A percentile compares a stretch with the other conserved stretches of the same genome.
These are phyloP conservation scores for Scortum barcoo DNA, from an alignment of 2,113 vertebrate genomes.

Conservation along the genomic window DNA sequence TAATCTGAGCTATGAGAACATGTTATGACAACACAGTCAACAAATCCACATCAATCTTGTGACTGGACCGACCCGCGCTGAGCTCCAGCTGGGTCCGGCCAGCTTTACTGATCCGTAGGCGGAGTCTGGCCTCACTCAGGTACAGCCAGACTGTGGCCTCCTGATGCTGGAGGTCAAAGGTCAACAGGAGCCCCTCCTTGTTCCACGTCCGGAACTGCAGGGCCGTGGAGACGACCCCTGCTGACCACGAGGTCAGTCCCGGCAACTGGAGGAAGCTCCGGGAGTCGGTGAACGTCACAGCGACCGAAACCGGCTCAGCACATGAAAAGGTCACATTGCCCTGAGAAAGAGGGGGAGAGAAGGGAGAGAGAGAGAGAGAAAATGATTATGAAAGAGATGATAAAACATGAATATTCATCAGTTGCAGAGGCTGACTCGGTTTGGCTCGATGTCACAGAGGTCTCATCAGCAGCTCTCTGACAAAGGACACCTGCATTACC, in stretches of 20 bases:
- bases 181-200: slow-evolving; percentile 89
- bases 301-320: slow-evolving; percentile 87
- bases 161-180: slow-evolving; percentile 82
- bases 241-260: slow-evolving; percentile 57
- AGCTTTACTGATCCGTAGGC: slow-evolving; percentile 86
- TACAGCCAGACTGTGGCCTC: slow-evolving; percentile 85
- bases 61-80: slow-evolving; percentile 85
- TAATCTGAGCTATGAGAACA: background rate
- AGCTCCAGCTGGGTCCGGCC: slow-evolving; percentile 86
- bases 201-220: slow-evolving; percentile 97
- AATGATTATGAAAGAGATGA: slow-evolving; percentile 49
- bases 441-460: slow-evolving; percentile 66
- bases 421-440: slow-evolving; percentile 51
- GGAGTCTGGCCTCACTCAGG: slow-evolving; percentile 88
- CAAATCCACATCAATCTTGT: background rate
- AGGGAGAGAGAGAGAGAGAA: slow-evolving; percentile 3
- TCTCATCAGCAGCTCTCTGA: slow-evolving; percentile 57
- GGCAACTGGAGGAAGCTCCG: slow-evolving; percentile 89
- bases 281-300: slow-evolving; percentile 90
- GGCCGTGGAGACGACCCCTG: slow-evolving; percentile 70
- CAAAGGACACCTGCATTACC: slow-evolving; percentile 73
- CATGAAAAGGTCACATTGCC: slow-evolving; percentile 93
- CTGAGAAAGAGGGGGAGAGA: slow-evolving; percentile 75
- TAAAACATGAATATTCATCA: slow-evolving; percentile 76
- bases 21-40: background rate